Evolutionary conservation across 2,113 vertebrate species (phyloP).

Genomic region (Baryphthengus martii): DNA sequence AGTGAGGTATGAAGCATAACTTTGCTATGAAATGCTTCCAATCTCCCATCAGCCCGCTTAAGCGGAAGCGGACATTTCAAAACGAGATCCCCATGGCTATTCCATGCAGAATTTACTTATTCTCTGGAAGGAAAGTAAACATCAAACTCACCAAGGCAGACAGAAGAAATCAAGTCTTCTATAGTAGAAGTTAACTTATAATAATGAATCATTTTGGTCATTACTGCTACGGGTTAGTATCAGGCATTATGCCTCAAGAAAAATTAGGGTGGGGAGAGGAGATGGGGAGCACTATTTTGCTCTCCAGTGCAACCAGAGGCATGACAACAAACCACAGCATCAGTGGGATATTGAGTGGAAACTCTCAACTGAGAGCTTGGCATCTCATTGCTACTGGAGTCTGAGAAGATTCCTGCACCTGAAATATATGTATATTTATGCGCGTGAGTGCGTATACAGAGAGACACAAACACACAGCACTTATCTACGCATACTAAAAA

Average conservation of each 20-base stretch:
- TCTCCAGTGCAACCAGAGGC: background rate
- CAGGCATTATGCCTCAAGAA: background rate
- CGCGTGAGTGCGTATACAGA: fast-evolving
- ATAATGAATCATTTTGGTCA: background rate
- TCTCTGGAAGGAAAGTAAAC: background rate
- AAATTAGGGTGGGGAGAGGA: background rate
- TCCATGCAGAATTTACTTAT: background rate
- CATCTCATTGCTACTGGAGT: background rate
- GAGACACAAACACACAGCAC: background rate
- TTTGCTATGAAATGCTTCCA: slow-evolving; percentile 22
- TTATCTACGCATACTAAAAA: background rate
- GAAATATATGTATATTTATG: background rate
- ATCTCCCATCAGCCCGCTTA: background rate
- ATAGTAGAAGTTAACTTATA: background rate
- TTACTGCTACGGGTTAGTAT: background rate
- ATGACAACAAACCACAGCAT: background rate
- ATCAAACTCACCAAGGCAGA: slow-evolving; percentile 28
- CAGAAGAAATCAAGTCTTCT: background rate
- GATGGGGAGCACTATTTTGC: background rate
- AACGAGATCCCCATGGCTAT: background rate
- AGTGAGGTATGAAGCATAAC: slow-evolving; percentile 8
- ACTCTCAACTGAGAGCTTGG: background rate
- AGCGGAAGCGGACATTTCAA: background rate
- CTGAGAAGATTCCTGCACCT: background rate
- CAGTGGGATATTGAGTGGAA: background rate